Evolutionary conservation across 2,888 invertebrate species (phyloP).

Genomic region (Phalera bucephala): DNA sequence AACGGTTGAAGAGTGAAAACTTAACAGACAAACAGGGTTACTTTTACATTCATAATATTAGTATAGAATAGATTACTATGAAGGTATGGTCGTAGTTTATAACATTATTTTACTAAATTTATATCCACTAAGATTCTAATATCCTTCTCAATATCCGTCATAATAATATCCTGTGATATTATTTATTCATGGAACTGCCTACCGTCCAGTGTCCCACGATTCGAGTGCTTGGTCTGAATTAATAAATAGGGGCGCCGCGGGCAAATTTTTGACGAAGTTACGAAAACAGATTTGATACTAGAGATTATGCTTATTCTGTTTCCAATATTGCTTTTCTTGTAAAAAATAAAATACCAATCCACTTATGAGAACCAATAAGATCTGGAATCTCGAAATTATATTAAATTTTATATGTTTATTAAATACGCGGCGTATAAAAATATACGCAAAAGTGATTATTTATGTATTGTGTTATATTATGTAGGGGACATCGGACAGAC

Average conservation of each 20-base stretch:
- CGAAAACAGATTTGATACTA: conserved; percentile 1
- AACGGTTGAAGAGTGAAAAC: too few relatives aligned
- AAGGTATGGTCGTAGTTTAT: too few relatives aligned
- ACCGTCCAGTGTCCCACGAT: conserved; percentile 12
- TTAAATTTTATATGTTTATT: background rate
- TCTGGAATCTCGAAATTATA: background rate
- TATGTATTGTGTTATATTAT: too few relatives aligned
- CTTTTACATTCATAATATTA: too few relatives aligned
- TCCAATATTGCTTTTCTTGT: conserved; percentile 3
- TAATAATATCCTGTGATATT: background rate
- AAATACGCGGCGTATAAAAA: background rate
- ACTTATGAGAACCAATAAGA: background rate
- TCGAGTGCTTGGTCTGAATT: conserved; percentile 16
- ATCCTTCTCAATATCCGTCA: background rate
- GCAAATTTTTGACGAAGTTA: conserved; percentile 1
- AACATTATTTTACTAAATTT: too few relatives aligned
- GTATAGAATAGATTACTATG: too few relatives aligned
- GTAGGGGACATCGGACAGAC: too few relatives aligned
- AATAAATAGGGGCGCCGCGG: conserved; percentile 10
- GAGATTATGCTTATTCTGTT: conserved; percentile 6
- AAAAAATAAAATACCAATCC: background rate
- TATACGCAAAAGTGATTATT: too few relatives aligned
- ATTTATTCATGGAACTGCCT: conserved; percentile 6
- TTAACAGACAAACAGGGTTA: too few relatives aligned
- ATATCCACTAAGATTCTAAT: background rate